Percentiles rank a stretch among this genome's conserved stretches.
These are phyloP conservation scores for Cephalopachus bancanus DNA, from an alignment of 2,797 vertebrate genomes.

Conservation along the genomic window DNA sequence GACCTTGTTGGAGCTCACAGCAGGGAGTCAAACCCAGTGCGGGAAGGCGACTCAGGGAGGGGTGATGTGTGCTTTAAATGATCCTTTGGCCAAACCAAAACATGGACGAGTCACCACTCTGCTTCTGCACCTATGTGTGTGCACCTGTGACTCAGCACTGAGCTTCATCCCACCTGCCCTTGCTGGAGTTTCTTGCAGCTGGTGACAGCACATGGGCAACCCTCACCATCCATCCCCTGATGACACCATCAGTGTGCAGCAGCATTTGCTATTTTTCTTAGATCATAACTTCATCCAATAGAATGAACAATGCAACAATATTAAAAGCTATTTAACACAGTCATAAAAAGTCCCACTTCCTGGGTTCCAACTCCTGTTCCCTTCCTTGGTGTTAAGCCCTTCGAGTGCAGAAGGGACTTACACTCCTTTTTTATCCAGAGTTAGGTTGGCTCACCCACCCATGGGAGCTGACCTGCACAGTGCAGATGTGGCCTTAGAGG, in stretches of 20 bases:
- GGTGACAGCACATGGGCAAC: not conserved
- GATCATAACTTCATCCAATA: not conserved
- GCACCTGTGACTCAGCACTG: not conserved
- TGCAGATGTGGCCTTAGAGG: not conserved
- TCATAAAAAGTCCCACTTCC: constrained; percentile 10
- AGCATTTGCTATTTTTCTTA: not conserved
- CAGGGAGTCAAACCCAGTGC: not conserved
- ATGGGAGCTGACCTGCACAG: not conserved
- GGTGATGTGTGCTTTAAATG: not conserved
- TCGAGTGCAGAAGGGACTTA: not conserved
- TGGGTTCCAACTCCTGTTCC: not conserved
- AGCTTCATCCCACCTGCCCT: not conserved
- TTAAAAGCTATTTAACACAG: constrained; percentile 12
- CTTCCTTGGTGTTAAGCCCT: not conserved
- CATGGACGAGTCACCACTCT: not conserved
- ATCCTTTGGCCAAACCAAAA: not conserved
- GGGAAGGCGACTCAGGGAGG: not conserved
- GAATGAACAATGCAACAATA: not conserved
- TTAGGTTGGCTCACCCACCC: not conserved
- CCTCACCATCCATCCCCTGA: not conserved
- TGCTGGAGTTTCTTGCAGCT: not conserved
- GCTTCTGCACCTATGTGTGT: too few species aligned
- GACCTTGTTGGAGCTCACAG: not conserved
- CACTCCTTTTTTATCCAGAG: not conserved
- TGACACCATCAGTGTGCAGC: not conserved